Conservation (phyloP, 2,113 vertebrate species). For the Podiceps cristatus region DNA sequence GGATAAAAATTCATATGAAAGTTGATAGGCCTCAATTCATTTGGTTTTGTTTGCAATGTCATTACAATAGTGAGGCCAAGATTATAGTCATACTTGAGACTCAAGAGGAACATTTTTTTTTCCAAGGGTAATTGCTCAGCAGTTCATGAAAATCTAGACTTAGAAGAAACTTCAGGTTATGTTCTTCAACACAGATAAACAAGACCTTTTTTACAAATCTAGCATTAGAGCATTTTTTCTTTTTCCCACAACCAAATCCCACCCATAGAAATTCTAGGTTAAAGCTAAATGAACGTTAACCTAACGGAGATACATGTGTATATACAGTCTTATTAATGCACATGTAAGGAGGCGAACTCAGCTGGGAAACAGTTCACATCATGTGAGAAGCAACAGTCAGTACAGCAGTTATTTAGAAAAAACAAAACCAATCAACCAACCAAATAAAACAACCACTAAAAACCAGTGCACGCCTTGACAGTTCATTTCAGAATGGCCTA, state of each 20-base stretch:
- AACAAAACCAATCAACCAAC: not conserved
- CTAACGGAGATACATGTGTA: not conserved
- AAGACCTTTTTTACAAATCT: not conserved
- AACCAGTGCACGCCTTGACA: not conserved
- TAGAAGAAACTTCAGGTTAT: not conserved
- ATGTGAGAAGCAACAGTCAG: slow-evolving; percentile 39
- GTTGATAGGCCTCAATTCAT: slow-evolving; percentile 4
- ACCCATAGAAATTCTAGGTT: not conserved
- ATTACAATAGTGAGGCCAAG: not conserved
- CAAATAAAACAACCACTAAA: not conserved
- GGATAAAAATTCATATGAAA: not conserved
- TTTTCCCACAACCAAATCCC: not conserved
- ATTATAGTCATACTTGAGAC: not conserved
- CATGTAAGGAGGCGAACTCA: slow-evolving; percentile 55
- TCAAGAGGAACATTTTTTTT: not conserved
- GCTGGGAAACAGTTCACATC: slow-evolving; percentile 49
- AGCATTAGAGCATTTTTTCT: not conserved
- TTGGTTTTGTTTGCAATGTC: slow-evolving; percentile 10
- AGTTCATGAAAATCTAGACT: not conserved
- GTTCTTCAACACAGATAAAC: not conserved
- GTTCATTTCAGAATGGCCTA: not conserved
- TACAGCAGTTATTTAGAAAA: not conserved
- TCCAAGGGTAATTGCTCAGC: not conserved
- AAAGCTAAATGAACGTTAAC: not conserved
- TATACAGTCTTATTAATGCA: not conserved